Evolutionary conservation across 2,888 invertebrate genomes (phyloP), one percentile per base, ranked within the genome.

Genomic region (Sminthurides aquaticus): DNA sequence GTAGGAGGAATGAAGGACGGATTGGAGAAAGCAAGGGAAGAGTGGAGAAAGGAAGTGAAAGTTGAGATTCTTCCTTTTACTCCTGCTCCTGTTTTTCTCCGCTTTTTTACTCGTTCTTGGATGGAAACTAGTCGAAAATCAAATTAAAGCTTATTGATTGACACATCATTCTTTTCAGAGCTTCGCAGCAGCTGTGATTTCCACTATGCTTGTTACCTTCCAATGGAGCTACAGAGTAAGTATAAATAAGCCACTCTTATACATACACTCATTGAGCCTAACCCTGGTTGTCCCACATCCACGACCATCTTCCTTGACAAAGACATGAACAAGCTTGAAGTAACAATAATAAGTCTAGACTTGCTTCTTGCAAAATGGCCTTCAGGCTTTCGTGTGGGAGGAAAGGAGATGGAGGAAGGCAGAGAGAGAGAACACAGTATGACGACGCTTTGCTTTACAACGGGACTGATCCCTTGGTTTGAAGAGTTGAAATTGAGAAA

Each of bases 201-300:
- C 63, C 28, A 49, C 65, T 2, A 8, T 57, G 8, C 49, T 65
- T 2, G 65, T 34, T 1, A 49, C 54, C n/a, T 65, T 61, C 27
- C 65, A 65, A 26, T 62, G 58, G 57, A 56, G 60, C 62, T 65
- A 61, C 24, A 8, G 3, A 15, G 54, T 62, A 62, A 54, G 22
- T 5, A 8, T 5, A 26, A 25, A 18, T 55, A 26, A 8, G 24
- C 27, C 3, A n/a, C n/a, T 8, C 5, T 11, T 18, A 20, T 52
- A 5, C 5, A 22, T 52, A 5, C 54, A 20, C 20, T 57, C 26
- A 26, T 26, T 57, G 24, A 28, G 11, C 26, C 24, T 18, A 57
- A 22, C 3, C 3, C 27, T 28, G 15, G 15, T 34, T n/a, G n/a
- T 15, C 43, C 43, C 43, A 11, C 43, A 34, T 5, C 15, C 43